Percentiles rank a stretch among this genome's conserved stretches.
These are phyloP conservation scores for Cynopterus sphinx DNA, from an alignment of 2,797 vertebrate species.

Conservation along the genomic window DNA sequence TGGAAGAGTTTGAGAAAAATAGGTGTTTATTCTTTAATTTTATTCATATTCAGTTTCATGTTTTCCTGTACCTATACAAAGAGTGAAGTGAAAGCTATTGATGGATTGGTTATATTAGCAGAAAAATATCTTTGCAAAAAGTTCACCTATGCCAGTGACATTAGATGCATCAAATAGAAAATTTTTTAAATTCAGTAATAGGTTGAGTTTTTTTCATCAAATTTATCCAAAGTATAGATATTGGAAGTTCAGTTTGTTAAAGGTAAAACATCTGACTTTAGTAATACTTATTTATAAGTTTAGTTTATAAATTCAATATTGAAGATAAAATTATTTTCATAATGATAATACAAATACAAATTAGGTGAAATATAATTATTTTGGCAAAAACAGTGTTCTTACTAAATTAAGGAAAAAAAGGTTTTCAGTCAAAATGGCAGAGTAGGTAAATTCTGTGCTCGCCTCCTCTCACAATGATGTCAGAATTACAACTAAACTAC, in stretches of 20 bases:
- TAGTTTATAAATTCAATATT: constrained; percentile 29
- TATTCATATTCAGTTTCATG: constrained; percentile 31
- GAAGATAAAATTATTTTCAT: background rate
- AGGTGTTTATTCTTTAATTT: background rate
- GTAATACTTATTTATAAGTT: constrained; percentile 25
- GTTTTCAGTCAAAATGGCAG: no score
- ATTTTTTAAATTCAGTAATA: constrained; percentile 55
- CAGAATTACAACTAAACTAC: no score
- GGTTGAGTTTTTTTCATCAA: constrained; percentile 37
- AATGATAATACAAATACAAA: constrained; percentile 22
- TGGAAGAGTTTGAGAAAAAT: no score
- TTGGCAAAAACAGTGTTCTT: constrained; percentile 20
- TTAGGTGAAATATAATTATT: constrained; percentile 46
- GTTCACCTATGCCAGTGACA: background rate
- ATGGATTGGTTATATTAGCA: constrained; percentile 17
- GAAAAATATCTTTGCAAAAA: constrained; percentile 42
- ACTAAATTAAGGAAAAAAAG: constrained; percentile 30
- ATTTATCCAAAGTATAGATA: constrained; percentile 16
- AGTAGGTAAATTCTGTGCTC: no score
- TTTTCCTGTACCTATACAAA: constrained; percentile 13
- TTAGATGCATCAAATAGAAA: constrained; percentile 44
- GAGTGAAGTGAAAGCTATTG: background rate
- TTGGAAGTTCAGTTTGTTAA: constrained; percentile 43
- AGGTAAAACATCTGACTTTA: constrained; percentile 31
- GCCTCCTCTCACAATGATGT: no score